Evolutionary conservation across 1,140 invertebrate genomes (phyloP).

Genomic region (Anoplophora glabripennis): DNA sequence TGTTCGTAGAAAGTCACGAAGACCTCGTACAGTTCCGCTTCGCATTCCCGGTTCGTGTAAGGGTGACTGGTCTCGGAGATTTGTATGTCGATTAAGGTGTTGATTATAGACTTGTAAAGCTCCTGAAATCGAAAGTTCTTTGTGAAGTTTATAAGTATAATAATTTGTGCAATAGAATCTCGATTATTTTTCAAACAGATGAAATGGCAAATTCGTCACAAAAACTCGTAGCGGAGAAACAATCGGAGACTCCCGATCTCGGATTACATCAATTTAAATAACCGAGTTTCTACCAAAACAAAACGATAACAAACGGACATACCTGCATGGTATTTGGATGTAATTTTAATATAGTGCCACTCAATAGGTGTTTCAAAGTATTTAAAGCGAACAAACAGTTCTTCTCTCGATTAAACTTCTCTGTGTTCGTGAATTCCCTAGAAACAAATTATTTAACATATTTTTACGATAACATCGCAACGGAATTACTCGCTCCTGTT

Average conservation of each 20-base stretch:
- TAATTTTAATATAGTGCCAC: slow-evolving; percentile 6
- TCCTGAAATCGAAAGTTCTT: slow-evolving; percentile 15
- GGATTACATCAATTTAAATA: no score
- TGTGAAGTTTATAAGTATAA: no score
- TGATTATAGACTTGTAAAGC: slow-evolving; percentile 22
- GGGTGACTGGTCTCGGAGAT: slow-evolving; percentile 14
- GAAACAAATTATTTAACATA: not conserved
- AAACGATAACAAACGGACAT: no score
- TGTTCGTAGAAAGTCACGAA: slow-evolving; percentile 26
- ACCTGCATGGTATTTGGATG: no score
- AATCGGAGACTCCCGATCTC: no score
- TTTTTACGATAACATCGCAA: not conserved
- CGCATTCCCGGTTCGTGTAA: slow-evolving; percentile 23
- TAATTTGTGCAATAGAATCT: no score
- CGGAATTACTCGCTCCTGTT: not conserved
- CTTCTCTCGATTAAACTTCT: slow-evolving; percentile 10
- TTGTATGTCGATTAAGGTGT: slow-evolving; percentile 16
- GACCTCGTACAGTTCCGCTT: slow-evolving; percentile 27
- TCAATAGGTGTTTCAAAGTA: slow-evolving; percentile 17
- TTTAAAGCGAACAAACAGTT: slow-evolving; percentile 20
- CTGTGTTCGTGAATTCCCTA: not conserved
- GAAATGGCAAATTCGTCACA: no score
- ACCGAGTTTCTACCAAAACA: no score
- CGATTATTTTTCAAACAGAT: no score
- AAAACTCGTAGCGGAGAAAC: no score